A percentile compares a stretch with the other conserved stretches of the same genome.
phyloP scores from a whole-genome alignment of 2,113 vertebrate genomes.

The Promerops cafer region DNA sequence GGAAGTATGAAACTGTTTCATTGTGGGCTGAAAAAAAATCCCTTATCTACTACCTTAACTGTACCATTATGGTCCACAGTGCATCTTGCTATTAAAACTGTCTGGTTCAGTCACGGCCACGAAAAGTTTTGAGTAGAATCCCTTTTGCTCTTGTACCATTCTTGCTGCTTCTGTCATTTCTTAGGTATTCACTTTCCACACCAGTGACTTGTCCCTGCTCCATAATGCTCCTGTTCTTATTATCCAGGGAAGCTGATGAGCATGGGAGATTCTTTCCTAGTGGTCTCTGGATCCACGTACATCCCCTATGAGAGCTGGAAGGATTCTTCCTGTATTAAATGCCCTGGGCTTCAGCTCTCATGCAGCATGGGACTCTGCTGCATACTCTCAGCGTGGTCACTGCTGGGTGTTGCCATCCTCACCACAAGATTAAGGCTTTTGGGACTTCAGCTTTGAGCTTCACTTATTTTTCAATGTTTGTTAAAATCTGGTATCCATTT shows the following conservation, averaged over 20 bases:
- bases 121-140: neutral
- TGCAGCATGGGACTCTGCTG: neutral
- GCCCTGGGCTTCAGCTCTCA: neutral
- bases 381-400: neutral
- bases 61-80: neutral
- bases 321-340: neutral
- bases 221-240: neutral
- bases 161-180: neutral
- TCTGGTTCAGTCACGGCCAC: neutral
- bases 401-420: fast-evolving
- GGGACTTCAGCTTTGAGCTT: neutral
- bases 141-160: neutral
- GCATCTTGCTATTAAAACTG: neutral
- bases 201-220: neutral
- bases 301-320: neutral
- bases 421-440: neutral
- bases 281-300: neutral
- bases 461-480: neutral
- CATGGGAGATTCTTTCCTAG: neutral
- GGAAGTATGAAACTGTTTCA: neutral
- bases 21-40: neutral
- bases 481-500: neutral
- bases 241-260: neutral
- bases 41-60: neutral
- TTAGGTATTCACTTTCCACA: neutral